Evolutionary conservation across 2,888 invertebrate genomes (phyloP).

Genomic region (Boloria euphrosyne): DNA sequence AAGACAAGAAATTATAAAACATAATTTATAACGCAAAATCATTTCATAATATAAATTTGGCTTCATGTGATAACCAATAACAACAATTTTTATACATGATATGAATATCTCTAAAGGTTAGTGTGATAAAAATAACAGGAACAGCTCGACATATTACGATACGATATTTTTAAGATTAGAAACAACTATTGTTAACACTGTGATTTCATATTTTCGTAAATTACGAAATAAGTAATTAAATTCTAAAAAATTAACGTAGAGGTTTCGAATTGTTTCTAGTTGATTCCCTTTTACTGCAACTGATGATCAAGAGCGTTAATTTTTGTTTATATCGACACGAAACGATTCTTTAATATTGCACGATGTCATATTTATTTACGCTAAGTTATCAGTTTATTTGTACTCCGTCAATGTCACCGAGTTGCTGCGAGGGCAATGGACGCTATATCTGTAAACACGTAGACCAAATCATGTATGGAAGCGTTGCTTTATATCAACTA

Average conservation of each 20-base stretch:
- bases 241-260: neutral
- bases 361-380: slow-evolving; percentile 56
- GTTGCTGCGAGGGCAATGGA: slow-evolving; percentile 77
- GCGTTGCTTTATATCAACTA: slow-evolving; percentile 36
- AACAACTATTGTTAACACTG: neutral
- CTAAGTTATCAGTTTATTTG: slow-evolving; percentile 75
- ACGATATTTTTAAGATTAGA: neutral
- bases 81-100: too few relatives aligned
- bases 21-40: too few relatives aligned
- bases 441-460: slow-evolving; percentile 70
- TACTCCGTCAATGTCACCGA: slow-evolving; percentile 80
- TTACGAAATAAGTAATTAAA: too few relatives aligned
- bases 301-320: neutral
- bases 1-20: neutral
- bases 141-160: neutral
- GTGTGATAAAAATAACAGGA: too few relatives aligned
- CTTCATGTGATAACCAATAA: too few relatives aligned
- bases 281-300: slow-evolving; percentile 14
- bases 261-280: slow-evolving; percentile 15
- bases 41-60: too few relatives aligned
- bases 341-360: slow-evolving; percentile 32
- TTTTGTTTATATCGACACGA: slow-evolving; percentile 24
- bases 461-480: slow-evolving; percentile 50
- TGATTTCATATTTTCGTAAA: neutral
- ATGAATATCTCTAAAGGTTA: too few relatives aligned